phyloP scores from a whole-genome alignment of 2,888 invertebrate genomes.

The Trissolcus japonicus region DNA sequence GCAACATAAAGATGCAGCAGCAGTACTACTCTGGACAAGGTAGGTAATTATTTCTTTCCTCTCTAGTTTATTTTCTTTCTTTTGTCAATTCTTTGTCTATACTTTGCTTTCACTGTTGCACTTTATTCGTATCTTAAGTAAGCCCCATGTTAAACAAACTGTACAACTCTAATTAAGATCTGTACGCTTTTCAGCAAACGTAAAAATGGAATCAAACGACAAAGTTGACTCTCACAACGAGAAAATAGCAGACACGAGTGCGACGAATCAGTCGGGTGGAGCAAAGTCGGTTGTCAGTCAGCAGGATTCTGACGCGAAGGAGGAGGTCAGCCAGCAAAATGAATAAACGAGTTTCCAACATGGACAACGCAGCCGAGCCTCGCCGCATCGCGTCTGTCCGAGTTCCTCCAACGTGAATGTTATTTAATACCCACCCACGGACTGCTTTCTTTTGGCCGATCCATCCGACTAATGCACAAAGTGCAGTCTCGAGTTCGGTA shows the following conservation, averaged over 20 bases:
- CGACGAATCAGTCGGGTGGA: slow-evolving; percentile 68
- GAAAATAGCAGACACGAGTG: slow-evolving; percentile 69
- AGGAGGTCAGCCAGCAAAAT: slow-evolving; percentile 75
- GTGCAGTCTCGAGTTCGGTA: slow-evolving; percentile 41
- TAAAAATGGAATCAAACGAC: slow-evolving; percentile 73
- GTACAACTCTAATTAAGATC: not conserved
- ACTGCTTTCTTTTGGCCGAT: slow-evolving; percentile 43
- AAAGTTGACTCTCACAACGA: slow-evolving; percentile 73
- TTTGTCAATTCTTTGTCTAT: not conserved
- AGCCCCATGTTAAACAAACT: not conserved
- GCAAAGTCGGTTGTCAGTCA: slow-evolving; percentile 71
- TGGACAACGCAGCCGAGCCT: slow-evolving; percentile 3
- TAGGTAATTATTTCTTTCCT: slow-evolving; percentile 63
- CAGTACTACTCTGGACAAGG: slow-evolving; percentile 79
- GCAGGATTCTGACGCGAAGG: slow-evolving; percentile 72
- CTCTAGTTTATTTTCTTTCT: slow-evolving; percentile 12
- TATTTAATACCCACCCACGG: slow-evolving; percentile 3
- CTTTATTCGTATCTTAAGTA: not conserved
- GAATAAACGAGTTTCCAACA: slow-evolving; percentile 63
- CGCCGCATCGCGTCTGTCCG: slow-evolving; percentile 27
- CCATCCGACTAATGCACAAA: slow-evolving; percentile 26
- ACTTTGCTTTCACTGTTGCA: not conserved
- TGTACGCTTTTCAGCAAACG: slow-evolving; percentile 67
- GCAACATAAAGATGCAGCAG: slow-evolving; percentile 75
- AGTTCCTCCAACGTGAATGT: slow-evolving; percentile 5